Evolutionary conservation across 2,113 vertebrate genomes (phyloP).

Genomic region (Maccullochella peelii): DNA sequence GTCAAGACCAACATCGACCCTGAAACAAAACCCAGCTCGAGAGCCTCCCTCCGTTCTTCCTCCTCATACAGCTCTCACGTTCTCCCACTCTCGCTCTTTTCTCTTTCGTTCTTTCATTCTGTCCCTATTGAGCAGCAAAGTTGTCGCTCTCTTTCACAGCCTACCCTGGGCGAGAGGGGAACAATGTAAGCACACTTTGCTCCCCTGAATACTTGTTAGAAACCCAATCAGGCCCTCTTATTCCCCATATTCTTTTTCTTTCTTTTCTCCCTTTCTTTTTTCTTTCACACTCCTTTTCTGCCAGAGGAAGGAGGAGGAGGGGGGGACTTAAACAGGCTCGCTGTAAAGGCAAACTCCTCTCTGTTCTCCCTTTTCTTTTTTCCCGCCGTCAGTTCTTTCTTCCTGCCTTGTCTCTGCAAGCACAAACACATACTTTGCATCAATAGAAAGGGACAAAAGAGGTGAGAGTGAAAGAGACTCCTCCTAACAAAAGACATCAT

Average conservation of each 20-base stretch:
- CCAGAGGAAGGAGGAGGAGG: conserved; percentile 7
- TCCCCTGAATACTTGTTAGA: conserved; percentile 80
- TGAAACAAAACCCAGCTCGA: conserved; percentile 64
- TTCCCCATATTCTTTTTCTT: conserved; percentile 68
- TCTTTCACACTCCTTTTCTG: conserved; percentile 51
- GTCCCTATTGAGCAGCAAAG: conserved; percentile 67
- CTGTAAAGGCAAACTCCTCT: conserved; percentile 66
- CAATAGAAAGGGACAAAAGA: conserved; percentile 48
- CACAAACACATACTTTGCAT: conserved; percentile 48
- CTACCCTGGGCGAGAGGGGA: conserved; percentile 62
- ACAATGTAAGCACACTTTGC: conserved; percentile 81
- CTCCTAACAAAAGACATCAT: conserved; percentile 77
- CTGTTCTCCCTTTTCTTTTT: conserved; percentile 57
- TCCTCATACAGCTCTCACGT: conserved; percentile 57
- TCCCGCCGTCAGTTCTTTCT: conserved; percentile 44
- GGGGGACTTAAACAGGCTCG: conserved; percentile 51
- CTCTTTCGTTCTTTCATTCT: conserved; percentile 63
- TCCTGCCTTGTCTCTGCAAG: conserved; percentile 55
- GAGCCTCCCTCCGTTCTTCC: conserved; percentile 26
- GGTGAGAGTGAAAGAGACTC: conserved; percentile 31
- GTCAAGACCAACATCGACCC: conserved; percentile 61
- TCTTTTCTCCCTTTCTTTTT: conserved; percentile 53
- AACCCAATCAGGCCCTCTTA: conserved; percentile 81
- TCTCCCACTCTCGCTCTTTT: conserved; percentile 55
- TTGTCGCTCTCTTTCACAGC: conserved; percentile 79